phyloP scores from a whole-genome alignment of 1,140 invertebrate species.

The Oppia nitens region DNA sequence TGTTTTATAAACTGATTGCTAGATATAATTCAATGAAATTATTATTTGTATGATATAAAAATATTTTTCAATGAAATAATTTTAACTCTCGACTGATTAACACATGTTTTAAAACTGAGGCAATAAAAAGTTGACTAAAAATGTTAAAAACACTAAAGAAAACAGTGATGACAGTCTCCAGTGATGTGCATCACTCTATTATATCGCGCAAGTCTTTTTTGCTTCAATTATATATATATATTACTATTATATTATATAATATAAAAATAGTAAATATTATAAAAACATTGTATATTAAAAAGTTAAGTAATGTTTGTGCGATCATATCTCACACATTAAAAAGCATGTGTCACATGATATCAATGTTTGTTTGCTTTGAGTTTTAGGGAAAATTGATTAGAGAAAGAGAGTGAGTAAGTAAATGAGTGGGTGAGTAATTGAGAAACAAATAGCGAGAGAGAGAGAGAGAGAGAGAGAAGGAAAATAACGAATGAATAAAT shows the following conservation, averaged over 20 bases:
- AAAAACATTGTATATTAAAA: too few relatives aligned
- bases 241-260: neutral
- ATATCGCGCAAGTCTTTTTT: neutral
- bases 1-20: too few relatives aligned
- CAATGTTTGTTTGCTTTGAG: neutral
- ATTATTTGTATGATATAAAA: too few relatives aligned
- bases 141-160: neutral
- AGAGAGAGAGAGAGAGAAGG: too few relatives aligned
- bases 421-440: too few relatives aligned
- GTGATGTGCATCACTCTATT: neutral
- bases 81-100: neutral
- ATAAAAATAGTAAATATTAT: too few relatives aligned
- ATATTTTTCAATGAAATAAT: too few relatives aligned
- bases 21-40: too few relatives aligned
- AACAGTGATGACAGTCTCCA: neutral
- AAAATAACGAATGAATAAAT: too few relatives aligned
- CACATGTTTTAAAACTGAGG: neutral
- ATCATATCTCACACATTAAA: neutral
- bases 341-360: neutral
- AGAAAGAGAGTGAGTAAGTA: too few relatives aligned
- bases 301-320: neutral
- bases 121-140: neutral
- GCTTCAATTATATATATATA: neutral
- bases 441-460: too few relatives aligned
- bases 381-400: too few relatives aligned